phyloP scores from a whole-genome alignment of 92 coral and sea anemone genomes.

The Epizoanthus scotinus region DNA sequence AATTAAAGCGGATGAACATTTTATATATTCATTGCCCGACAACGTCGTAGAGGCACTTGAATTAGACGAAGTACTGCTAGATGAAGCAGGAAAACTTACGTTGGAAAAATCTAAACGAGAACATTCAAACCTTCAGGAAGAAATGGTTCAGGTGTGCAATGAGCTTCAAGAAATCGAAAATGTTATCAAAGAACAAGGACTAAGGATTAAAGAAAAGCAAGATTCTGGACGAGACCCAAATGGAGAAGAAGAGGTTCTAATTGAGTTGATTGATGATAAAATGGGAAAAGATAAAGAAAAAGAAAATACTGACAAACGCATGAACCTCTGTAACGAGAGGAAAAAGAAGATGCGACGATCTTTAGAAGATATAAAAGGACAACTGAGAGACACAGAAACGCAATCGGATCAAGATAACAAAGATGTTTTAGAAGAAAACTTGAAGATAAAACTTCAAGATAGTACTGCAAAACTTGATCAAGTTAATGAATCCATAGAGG shows the following conservation, averaged over 20 bases:
- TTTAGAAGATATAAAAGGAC: too few species aligned
- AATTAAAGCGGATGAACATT: neutral
- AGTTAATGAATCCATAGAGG: constrained; percentile 1
- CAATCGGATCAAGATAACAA: neutral
- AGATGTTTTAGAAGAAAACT: neutral
- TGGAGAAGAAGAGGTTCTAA: constrained; percentile 40
- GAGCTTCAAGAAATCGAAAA: constrained; percentile 39
- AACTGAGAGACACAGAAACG: neutral
- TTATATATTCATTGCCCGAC: neutral
- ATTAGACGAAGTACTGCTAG: neutral
- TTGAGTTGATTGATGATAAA: constrained; percentile 4
- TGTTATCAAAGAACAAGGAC: constrained; percentile 43
- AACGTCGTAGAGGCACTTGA: constrained; percentile 20
- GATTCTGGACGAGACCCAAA: constrained; percentile 37
- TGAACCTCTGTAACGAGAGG: neutral
- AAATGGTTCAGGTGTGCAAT: constrained; percentile 9
- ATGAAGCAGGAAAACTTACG: constrained; percentile 2
- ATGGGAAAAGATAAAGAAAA: constrained; percentile 10
- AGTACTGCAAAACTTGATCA: neutral
- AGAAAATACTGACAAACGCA: constrained; percentile 7
- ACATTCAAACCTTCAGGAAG: constrained; percentile 5
- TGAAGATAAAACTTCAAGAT: neutral
- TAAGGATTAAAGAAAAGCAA: constrained; percentile 39
- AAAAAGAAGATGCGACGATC: neutral
- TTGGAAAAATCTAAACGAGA: constrained; percentile 2